A percentile compares a stretch with the other conserved stretches of the same genome.
These are phyloP conservation scores for Eumeta japonica DNA, from an alignment of 1,140 invertebrate genomes.

Conservation along the genomic window DNA sequence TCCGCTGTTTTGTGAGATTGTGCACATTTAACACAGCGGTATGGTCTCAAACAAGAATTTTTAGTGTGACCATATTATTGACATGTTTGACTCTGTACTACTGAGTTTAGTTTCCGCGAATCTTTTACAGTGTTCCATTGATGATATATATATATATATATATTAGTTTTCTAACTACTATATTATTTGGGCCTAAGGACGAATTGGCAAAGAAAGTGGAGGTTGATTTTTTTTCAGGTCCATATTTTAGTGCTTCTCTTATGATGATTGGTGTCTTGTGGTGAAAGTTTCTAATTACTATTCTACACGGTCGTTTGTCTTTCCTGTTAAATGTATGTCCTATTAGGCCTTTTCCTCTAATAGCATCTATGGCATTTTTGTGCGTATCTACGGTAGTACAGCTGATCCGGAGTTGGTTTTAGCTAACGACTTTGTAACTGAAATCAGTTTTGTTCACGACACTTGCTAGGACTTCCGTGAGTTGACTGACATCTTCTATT, in stretches of 20 bases:
- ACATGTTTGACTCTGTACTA: constrained; percentile 28
- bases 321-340: constrained; percentile 6
- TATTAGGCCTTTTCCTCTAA: constrained; percentile 7
- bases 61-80: constrained; percentile 22
- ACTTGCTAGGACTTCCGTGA: too few species aligned
- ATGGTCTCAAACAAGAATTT: constrained; percentile 1
- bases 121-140: constrained; percentile 17
- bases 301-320: constrained; percentile 2
- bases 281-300: constrained; percentile 2
- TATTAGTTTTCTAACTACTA: constrained; percentile 24
- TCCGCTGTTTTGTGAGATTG: constrained; percentile 2
- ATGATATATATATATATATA: constrained; percentile 10
- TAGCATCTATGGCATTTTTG: constrained; percentile 1
- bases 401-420: constrained; percentile 5
- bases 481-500: too few species aligned
- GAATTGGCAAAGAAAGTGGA: constrained; percentile 19
- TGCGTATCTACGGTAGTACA: neutral
- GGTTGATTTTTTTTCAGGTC: neutral
- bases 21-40: constrained; percentile 7
- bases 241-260: too few species aligned
- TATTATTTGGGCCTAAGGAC: constrained; percentile 22
- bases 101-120: constrained; percentile 13
- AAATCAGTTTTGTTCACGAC: neutral
- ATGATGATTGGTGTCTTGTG: constrained; percentile 1
- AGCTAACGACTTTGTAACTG: constrained; percentile 2